A percentile compares a stretch with the other conserved stretches of the same genome.
Conservation (phyloP, 2,113 vertebrate species). For the Carassius carassius region DNA sequence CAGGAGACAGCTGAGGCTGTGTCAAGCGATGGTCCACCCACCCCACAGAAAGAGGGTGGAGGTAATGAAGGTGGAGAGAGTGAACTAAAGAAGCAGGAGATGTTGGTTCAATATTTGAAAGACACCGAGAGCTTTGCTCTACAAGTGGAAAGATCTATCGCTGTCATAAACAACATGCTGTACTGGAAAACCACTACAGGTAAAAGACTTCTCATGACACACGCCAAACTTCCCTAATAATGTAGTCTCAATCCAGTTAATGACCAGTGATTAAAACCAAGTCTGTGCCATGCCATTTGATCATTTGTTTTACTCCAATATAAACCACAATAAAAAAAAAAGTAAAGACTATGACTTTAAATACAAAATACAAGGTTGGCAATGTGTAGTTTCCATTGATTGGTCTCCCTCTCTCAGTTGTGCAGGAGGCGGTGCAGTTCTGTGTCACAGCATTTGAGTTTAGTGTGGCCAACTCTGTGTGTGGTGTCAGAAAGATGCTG, state of each 20-base stretch:
- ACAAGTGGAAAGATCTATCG: constrained; percentile 87
- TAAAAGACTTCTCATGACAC: constrained; percentile 54
- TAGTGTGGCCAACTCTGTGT: constrained; percentile 85
- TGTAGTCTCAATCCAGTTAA: no score
- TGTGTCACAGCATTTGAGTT: constrained; percentile 91
- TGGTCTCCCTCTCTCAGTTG: constrained; percentile 74
- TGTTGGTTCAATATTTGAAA: constrained; percentile 92
- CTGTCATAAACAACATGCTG: constrained; percentile 86
- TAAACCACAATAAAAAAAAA: background rate
- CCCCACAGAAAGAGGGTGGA: constrained; percentile 47
- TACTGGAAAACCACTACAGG: constrained; percentile 90
- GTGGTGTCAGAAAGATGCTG: constrained; percentile 90
- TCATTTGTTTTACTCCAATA: background rate
- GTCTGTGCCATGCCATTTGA: no score
- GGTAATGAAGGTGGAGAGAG: constrained; percentile 59
- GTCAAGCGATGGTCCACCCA: constrained; percentile 60
- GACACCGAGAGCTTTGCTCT: constrained; percentile 88
- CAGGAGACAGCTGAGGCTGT: constrained; percentile 56
- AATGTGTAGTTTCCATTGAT: background rate
- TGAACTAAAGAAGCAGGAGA: constrained; percentile 88
- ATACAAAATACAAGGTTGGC: background rate
- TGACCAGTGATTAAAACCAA: no score
- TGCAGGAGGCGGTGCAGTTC: constrained; percentile 95
- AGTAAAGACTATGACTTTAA: background rate
- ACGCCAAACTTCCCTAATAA: no score